Evolutionary conservation across 2,113 vertebrate species (phyloP).

Genomic region (Pan paniscus): DNA sequence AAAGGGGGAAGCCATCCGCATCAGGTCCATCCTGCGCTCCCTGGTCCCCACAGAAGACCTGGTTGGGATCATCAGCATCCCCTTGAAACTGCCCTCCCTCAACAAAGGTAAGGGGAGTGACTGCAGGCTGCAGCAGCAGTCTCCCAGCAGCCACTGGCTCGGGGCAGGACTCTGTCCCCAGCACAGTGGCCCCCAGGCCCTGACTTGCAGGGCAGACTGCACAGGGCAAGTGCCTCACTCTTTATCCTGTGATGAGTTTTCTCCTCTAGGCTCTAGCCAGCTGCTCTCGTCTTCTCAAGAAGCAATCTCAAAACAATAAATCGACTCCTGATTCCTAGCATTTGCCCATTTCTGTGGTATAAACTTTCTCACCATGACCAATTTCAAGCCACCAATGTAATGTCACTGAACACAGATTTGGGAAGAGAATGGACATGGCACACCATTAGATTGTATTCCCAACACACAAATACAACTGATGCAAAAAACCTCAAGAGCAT

Average conservation of each 20-base stretch:
- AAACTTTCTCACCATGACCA: neutral
- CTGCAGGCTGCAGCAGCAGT: neutral
- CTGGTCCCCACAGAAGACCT: conserved; percentile 98
- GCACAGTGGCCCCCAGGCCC: neutral
- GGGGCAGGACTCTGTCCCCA: neutral
- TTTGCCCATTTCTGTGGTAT: neutral
- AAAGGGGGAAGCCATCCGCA: conserved; percentile 98
- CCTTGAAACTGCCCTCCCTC: conserved; percentile 92
- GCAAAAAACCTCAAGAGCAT: neutral
- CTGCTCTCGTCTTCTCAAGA: neutral
- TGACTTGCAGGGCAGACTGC: neutral
- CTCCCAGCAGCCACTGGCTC: neutral
- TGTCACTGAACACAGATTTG: neutral
- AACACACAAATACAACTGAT: neutral
- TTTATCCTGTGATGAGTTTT: neutral
- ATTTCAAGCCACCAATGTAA: neutral
- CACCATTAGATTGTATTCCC: neutral
- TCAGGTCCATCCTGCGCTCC: conserved; percentile 97
- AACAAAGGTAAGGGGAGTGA: conserved; percentile 92
- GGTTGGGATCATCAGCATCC: conserved; percentile 98
- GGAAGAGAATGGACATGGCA: neutral
- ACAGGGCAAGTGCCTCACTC: too few species aligned
- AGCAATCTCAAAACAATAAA: neutral
- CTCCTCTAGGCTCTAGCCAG: neutral
- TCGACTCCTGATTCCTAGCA: neutral